These are phyloP conservation scores for Cheirogaleus major DNA, from an alignment of 2,797 vertebrate genomes.

Conservation along the genomic window DNA sequence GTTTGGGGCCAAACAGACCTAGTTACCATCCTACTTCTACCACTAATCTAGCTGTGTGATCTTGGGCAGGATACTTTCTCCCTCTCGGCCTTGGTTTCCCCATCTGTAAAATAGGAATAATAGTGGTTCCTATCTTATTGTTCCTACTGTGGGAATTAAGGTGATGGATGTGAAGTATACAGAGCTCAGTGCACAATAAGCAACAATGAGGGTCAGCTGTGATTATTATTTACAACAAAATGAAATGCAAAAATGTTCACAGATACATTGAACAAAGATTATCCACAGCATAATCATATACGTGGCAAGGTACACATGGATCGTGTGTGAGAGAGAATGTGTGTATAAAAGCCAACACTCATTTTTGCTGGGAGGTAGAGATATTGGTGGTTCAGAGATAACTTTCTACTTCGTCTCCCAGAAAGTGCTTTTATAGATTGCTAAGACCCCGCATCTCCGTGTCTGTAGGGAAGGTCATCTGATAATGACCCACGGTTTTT, in stretches of 20 bases:
- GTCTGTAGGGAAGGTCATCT: background rate
- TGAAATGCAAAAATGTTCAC: background rate
- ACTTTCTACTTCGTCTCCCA: background rate
- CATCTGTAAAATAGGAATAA: background rate
- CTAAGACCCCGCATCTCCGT: background rate
- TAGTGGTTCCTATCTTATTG: background rate
- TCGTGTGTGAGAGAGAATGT: fast-evolving
- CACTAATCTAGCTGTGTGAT: background rate
- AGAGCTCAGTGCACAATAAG: background rate
- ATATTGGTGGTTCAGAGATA: background rate
- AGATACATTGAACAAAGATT: background rate
- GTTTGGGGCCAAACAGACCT: background rate
- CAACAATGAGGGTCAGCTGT: background rate
- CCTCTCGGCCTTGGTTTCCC: background rate
- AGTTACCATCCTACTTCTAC: background rate
- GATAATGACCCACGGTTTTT: background rate
- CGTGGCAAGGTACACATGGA: fast-evolving
- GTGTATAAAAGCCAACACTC: background rate
- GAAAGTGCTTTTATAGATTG: background rate
- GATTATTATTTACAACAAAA: background rate
- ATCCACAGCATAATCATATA: fast-evolving
- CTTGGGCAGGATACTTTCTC: background rate
- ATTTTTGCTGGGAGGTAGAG: background rate
- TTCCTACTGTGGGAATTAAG: background rate
- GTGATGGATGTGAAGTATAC: background rate